phyloP scores from a whole-genome alignment of 2,888 invertebrate species.

The Ormyrus nitidulus region DNA sequence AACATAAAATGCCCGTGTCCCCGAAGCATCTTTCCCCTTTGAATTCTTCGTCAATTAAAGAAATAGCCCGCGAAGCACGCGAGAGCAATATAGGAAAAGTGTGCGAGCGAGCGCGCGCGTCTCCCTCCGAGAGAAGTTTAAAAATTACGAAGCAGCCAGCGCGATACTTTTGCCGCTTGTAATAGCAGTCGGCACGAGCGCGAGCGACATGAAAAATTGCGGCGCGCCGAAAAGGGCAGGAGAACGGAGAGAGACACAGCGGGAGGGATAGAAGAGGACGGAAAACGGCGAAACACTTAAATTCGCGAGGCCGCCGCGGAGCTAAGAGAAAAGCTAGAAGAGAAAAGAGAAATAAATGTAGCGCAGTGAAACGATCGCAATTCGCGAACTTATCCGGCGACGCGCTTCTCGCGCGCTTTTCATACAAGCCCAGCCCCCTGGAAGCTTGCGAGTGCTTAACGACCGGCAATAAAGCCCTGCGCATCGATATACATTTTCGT shows the following conservation, averaged over 20 bases:
- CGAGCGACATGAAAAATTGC: slow-evolving; percentile 33
- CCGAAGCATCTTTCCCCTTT: too few relatives aligned
- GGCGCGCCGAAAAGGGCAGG: slow-evolving; percentile 31
- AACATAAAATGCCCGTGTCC: too few relatives aligned
- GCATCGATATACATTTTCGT: slow-evolving; percentile 46
- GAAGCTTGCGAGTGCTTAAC: slow-evolving; percentile 55
- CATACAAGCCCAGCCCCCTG: neutral
- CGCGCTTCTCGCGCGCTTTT: slow-evolving; percentile 17
- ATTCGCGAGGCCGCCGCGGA: slow-evolving; percentile 14
- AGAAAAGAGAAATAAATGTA: slow-evolving; percentile 54
- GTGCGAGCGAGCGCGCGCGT: neutral
- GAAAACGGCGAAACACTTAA: slow-evolving; percentile 28
- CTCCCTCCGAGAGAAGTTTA: neutral
- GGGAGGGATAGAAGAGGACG: slow-evolving; percentile 18
- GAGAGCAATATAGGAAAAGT: neutral
- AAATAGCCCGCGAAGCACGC: neutral
- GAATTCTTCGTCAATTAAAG: neutral
- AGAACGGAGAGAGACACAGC: neutral
- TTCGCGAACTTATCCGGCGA: slow-evolving; percentile 52
- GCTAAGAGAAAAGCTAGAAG: slow-evolving; percentile 31
- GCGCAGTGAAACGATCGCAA: slow-evolving; percentile 54
- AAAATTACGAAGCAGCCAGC: slow-evolving; percentile 25
- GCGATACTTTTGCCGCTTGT: slow-evolving; percentile 23
- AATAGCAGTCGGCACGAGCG: neutral
- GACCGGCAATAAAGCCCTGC: slow-evolving; percentile 54